Conservation (phyloP, 2,797 vertebrate genomes). For the Chrysocyon brachyurus region DNA sequence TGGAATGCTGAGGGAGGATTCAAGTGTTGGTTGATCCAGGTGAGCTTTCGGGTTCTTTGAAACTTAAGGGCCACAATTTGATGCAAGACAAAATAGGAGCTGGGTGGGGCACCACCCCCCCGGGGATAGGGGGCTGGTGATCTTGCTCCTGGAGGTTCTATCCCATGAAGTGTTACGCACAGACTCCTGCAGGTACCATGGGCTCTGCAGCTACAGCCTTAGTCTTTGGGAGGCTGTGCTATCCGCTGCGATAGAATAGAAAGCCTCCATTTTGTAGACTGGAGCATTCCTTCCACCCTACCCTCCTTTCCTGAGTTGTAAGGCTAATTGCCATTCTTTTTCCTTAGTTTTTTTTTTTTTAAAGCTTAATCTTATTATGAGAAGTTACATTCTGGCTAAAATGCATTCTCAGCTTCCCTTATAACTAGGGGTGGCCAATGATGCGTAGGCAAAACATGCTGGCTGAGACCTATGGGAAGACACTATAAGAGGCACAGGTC, state of each 20-base stretch:
- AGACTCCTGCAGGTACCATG: neutral
- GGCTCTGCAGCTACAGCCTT: neutral
- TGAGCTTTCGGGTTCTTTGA: neutral
- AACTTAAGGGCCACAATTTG: neutral
- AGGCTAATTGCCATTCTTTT: constrained; percentile 35
- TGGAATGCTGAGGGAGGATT: neutral
- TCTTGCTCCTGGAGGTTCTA: neutral
- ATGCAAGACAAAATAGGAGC: constrained; percentile 2
- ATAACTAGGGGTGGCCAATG: neutral
- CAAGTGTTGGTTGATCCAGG: neutral
- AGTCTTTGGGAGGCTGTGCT: neutral
- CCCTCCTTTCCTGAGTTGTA: neutral
- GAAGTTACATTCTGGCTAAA: constrained; percentile 29
- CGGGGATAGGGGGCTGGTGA: neutral
- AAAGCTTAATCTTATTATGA: neutral
- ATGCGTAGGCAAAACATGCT: neutral
- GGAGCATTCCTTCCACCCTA: neutral
- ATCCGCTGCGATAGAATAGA: neutral
- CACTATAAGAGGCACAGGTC: neutral
- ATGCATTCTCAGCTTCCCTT: neutral
- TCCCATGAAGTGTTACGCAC: neutral
- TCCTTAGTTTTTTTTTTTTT: neutral
- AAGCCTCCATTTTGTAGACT: neutral
- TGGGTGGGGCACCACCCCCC: neutral
- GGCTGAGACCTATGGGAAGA: neutral